phyloP scores from a whole-genome alignment of 2,113 vertebrate species.

The Oplegnathus fasciatus region DNA sequence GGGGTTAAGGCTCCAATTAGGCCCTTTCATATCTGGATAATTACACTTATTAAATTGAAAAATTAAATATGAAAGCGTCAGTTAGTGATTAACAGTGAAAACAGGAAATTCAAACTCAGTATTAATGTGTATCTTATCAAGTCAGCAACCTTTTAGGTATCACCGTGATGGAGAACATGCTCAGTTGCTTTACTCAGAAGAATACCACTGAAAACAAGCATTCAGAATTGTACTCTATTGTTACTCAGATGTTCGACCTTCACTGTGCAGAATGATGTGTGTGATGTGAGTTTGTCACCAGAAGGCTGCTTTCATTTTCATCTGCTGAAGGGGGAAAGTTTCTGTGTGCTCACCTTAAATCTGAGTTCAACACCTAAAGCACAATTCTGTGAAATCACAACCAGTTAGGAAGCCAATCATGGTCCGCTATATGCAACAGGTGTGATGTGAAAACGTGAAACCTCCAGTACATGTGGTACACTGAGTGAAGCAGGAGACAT shows the following conservation, averaged over 20 bases:
- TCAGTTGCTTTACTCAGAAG: neutral
- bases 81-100: conserved; percentile 55
- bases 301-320: neutral
- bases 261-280: neutral
- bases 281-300: neutral
- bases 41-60: conserved; percentile 47
- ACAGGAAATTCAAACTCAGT: conserved; percentile 29
- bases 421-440: neutral
- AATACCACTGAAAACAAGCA: neutral
- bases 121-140: neutral
- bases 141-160: neutral
- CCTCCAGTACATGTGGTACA: neutral
- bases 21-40: conserved; percentile 56
- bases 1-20: conserved; percentile 61
- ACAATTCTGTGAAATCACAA: too few species aligned
- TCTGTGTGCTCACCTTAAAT: neutral
- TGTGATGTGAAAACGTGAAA: neutral
- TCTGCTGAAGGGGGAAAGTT: neutral
- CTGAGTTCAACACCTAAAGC: neutral
- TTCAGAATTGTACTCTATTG: too few species aligned
- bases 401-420: neutral
- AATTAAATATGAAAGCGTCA: conserved; percentile 52
- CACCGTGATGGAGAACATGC: neutral
- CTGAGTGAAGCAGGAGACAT: neutral
- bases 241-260: neutral